Conservation (phyloP, 2,888 invertebrate genomes). For the Branchellion lobata region DNA sequence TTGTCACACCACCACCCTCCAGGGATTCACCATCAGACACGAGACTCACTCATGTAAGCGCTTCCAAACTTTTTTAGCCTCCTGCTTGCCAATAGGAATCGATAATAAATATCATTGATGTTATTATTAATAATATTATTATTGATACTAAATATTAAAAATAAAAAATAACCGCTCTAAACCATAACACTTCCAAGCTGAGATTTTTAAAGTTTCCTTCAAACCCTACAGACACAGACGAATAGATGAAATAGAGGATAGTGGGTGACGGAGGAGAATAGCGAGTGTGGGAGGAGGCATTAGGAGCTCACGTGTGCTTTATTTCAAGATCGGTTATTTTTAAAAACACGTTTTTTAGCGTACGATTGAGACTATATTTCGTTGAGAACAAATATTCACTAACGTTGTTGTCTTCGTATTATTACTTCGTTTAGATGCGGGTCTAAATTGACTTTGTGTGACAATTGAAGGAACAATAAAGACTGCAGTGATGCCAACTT, state of each 20-base stretch:
- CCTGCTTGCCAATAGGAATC: neutral
- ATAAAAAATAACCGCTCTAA: too few species aligned
- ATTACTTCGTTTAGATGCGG: neutral
- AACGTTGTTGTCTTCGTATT: neutral
- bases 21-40: conserved; percentile 24
- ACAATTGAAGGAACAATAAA: neutral
- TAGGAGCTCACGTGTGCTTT: too few species aligned
- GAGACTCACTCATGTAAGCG: conserved; percentile 19
- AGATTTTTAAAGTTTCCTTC: too few species aligned
- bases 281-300: too few species aligned
- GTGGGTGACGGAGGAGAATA: neutral
- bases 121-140: neutral
- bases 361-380: neutral
- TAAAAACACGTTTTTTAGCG: neutral
- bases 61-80: neutral
- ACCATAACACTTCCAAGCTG: too few species aligned
- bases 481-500: neutral
- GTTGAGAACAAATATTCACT: neutral
- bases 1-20: too few species aligned
- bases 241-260: neutral
- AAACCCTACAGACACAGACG: conserved; percentile 12
- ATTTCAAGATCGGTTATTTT: too few species aligned
- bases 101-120: neutral
- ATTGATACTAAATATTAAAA: neutral
- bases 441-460: neutral